phyloP scores from a whole-genome alignment of 1,140 invertebrate species.

The Parapsyche elsis region DNA sequence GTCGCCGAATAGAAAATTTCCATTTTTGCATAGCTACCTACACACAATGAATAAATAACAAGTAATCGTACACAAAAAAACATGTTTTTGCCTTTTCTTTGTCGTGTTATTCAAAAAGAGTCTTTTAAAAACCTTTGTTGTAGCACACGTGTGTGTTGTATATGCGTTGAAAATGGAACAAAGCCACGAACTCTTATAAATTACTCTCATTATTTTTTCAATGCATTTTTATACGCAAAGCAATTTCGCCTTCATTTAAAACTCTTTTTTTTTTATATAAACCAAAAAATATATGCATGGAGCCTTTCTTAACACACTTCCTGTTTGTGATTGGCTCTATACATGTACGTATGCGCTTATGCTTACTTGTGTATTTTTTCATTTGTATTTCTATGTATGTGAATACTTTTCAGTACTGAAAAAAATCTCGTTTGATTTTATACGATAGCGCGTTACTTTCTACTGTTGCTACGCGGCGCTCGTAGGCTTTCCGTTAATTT shows the following conservation, averaged over 20 bases:
- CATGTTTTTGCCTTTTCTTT: conserved; percentile 17
- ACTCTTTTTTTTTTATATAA: background rate
- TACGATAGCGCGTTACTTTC: background rate
- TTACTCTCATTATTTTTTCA: conserved; percentile 1
- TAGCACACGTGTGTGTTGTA: background rate
- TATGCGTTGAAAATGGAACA: background rate
- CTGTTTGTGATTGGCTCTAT: too few species aligned
- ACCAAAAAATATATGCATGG: background rate
- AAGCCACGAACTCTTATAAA: background rate
- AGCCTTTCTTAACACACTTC: too few species aligned
- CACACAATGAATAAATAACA: background rate
- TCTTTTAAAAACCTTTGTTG: conserved; percentile 16
- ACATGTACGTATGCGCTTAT: background rate
- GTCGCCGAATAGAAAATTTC: background rate
- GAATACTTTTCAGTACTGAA: background rate
- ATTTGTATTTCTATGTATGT: background rate
- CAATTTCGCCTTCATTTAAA: background rate
- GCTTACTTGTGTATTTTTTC: background rate
- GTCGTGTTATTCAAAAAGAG: background rate
- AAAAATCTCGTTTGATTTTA: too few species aligned
- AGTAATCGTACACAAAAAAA: conserved; percentile 8
- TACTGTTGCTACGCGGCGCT: background rate
- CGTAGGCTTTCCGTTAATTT: conserved; percentile 46
- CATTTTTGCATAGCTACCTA: background rate
- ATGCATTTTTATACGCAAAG: background rate